Evolutionary conservation across 1,140 invertebrate genomes (phyloP).

Genomic region (Cardiocondyla obscurior): DNA sequence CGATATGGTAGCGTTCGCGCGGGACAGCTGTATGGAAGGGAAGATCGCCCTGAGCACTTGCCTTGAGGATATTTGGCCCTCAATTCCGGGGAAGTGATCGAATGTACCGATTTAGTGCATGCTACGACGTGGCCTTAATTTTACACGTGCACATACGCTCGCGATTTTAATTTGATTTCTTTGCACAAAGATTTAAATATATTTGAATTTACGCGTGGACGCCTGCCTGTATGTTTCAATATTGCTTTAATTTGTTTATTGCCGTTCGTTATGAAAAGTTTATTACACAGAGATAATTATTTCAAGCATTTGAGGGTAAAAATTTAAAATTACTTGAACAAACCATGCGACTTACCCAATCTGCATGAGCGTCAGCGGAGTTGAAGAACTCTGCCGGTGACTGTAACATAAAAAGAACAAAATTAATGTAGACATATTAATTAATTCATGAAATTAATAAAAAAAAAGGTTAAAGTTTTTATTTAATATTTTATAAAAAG

Average conservation of each 20-base stretch:
- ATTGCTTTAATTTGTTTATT: no score
- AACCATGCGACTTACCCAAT: no score
- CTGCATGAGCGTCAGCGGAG: no score
- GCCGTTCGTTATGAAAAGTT: not conserved
- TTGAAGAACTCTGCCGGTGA: no score
- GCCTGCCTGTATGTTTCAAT: not conserved
- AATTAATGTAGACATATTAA: no score
- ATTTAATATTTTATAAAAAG: no score
- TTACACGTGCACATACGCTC: not conserved
- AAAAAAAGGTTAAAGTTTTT: no score
- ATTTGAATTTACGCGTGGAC: not conserved
- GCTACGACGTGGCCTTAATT: not conserved
- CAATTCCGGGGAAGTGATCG: not conserved
- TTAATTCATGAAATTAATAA: no score
- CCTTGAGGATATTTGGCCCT: slow-evolving; percentile 38
- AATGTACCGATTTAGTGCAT: not conserved
- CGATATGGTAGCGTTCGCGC: not conserved
- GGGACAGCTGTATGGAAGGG: not conserved
- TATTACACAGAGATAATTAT: not conserved
- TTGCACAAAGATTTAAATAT: not conserved
- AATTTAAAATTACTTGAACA: not conserved
- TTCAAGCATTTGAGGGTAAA: not conserved
- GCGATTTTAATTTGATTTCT: not conserved
- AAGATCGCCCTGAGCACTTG: not conserved
- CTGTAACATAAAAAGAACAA: no score